Base-by-base conservation (phyloP, 2,797 vertebrate genomes). In the Cyprinodon diabolis region DNA sequence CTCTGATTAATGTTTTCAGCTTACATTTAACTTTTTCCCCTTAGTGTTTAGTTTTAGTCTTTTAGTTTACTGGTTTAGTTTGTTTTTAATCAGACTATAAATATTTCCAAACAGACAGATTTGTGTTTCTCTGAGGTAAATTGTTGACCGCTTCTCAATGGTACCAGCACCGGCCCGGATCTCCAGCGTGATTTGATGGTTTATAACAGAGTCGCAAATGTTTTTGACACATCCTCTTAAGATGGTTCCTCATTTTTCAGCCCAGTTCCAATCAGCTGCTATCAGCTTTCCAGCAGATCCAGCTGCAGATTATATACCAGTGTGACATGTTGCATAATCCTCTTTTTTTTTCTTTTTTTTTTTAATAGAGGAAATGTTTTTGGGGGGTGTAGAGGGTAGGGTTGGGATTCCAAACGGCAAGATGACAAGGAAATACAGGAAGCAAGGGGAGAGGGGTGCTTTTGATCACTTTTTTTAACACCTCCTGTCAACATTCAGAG, bases 311-410 rank as follows among this genome's bases (percentile, higher is more conserved):
- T 87, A 73, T 87, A 84, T 76, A 84, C 90, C 77, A 51, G 83
- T 88, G 87, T 65, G 72, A 80, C 75, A 56, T 0, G 84, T 95
- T 95, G 91, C 93, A 93, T 95, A 94, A 94, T 86, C 75, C 56
- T 37, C 21, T 65, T 68, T 83, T 21, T 68, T 75, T 86, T 89
- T 79, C 77, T n/a, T 63, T 60, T 75, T 71, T 80, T 84, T 86
- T 81, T 79, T 84, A 70, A 87, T 86, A 84, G 85, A 91, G 93
- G 93, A 95, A 94, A 94, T 94, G 91, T 93, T 94, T 94, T 90
- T 75, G 74, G 83, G 90, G 84, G 89, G 83, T 86, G 75, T 49
- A 1, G 54, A 55, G 82, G 82, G 86, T 51, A 80, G 84, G 72
- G 68, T 75, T 69, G 68, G 77, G 71, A 88, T 87, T 75, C 81